phyloP scores from a whole-genome alignment of 2,797 vertebrate species.

The Arvicola amphibius region DNA sequence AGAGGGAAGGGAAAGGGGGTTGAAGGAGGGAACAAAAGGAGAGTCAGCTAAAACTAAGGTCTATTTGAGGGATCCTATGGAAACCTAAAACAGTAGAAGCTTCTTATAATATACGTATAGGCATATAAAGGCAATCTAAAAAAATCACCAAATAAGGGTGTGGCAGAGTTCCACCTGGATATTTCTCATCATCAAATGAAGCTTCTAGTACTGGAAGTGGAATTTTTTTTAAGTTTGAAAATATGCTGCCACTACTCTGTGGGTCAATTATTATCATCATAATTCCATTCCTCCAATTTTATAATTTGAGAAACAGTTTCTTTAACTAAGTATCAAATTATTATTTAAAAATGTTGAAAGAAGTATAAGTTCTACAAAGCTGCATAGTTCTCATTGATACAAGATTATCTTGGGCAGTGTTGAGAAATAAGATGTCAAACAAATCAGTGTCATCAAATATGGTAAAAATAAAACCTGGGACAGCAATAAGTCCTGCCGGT shows the following conservation, averaged over 20 bases:
- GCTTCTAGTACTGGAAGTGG: neutral
- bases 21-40: neutral
- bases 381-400: neutral
- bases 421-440: neutral
- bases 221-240: neutral
- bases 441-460: conserved; percentile 18
- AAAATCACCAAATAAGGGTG: neutral
- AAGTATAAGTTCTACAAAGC: neutral
- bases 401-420: neutral
- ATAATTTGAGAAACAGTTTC: neutral
- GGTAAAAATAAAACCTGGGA: neutral
- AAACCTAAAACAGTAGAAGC: neutral
- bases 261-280: too few relatives aligned
- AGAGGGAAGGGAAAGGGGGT: neutral
- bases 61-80: neutral
- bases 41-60: neutral
- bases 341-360: neutral
- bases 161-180: neutral
- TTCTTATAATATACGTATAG: neutral
- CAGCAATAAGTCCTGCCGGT: neutral
- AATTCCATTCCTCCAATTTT: neutral
- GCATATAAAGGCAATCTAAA: neutral
- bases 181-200: neutral
- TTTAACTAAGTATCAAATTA: conserved; percentile 36
- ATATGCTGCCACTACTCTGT: neutral